Percentiles rank a stretch among this genome's conserved stretches.
Evolutionary conservation across 2,797 vertebrate genomes (phyloP).

Genomic region (Neoniphon sammara): DNA sequence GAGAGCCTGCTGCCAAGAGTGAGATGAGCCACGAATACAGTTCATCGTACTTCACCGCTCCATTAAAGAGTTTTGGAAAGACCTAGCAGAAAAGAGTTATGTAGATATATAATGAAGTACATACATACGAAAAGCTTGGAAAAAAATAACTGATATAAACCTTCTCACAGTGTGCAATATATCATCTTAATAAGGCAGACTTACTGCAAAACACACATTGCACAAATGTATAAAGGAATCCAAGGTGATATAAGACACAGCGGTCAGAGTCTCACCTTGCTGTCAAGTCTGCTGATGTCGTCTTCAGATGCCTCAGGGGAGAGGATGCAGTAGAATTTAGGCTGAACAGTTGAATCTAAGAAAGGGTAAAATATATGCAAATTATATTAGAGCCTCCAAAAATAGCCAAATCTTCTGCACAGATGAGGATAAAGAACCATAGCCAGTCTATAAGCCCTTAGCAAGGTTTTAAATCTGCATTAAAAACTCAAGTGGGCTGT

Average conservation of each 20-base stretch:
- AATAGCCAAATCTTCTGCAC: no score
- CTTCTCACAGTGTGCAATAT: neutral
- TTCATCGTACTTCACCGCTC: conserved; percentile 90
- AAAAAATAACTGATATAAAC: neutral
- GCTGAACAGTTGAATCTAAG: conserved; percentile 89
- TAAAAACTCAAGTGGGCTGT: no score
- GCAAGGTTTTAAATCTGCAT: no score
- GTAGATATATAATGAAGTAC: neutral
- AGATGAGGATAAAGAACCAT: no score
- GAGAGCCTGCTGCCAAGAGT: conserved; percentile 92
- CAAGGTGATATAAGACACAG: neutral
- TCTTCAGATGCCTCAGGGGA: conserved; percentile 96
- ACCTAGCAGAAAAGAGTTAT: conserved; percentile 79
- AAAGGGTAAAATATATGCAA: conserved; percentile 14
- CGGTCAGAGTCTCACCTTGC: conserved; percentile 79
- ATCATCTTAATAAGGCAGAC: neutral
- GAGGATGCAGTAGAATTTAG: conserved; percentile 96
- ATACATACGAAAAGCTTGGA: neutral
- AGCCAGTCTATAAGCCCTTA: no score
- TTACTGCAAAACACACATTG: no score
- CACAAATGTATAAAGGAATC: no score
- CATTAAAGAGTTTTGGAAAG: conserved; percentile 92
- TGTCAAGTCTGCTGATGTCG: conserved; percentile 91
- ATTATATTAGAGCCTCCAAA: neutral
- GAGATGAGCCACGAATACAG: conserved; percentile 90